Base-by-base conservation (phyloP, 1,140 invertebrate genomes). In the Gryllus bimaculatus region DNA sequence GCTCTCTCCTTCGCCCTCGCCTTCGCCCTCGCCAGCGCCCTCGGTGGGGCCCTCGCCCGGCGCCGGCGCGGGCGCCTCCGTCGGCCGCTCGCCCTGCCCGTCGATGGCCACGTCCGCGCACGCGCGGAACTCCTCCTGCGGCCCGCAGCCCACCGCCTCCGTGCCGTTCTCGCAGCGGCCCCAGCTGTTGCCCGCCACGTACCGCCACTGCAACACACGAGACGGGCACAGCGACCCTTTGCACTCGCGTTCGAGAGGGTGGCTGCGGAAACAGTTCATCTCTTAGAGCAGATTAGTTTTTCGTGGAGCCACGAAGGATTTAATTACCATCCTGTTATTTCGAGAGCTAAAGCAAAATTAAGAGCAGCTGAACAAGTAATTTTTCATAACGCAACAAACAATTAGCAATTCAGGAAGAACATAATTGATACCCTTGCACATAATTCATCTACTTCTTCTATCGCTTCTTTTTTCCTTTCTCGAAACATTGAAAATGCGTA, bases 201-300 rank as follows among this genome's bases (percentile, higher is more conserved):
- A 95, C 81, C 90, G 88, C 94, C 94, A 95, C 83, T 95, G 94
- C 73, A 95, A 86, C 0, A 95, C 90, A 83, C 94, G 95, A 84
- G 54, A 66, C 18, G 54, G 54, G 54, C 10, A 18, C 54, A 7
- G 54, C 10, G 10, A 66, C 54, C 10, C 54, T 66, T 18, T 10
- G 54, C 10, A 66, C 10, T 66, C 7, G 18, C 54, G 7, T 66
- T 66, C 54, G 54, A 66, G 1, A 18, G 10, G 54, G 1, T 66
- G 54, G 54, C 54, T 13, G 49, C 49, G 49, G 18, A 39, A 39
- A 39, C 26, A 39, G 26, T 39, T 39, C 26, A 39, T 39, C 26
- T 39, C 26, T 39, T 39, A 39, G 26, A 39, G 1, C 26, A 39
- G 26, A 39, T 39, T 39, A 39, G 26, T 39, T 39, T 39, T 39